phyloP scores from a whole-genome alignment of 2,888 invertebrate species.

The Lottia scabra region DNA sequence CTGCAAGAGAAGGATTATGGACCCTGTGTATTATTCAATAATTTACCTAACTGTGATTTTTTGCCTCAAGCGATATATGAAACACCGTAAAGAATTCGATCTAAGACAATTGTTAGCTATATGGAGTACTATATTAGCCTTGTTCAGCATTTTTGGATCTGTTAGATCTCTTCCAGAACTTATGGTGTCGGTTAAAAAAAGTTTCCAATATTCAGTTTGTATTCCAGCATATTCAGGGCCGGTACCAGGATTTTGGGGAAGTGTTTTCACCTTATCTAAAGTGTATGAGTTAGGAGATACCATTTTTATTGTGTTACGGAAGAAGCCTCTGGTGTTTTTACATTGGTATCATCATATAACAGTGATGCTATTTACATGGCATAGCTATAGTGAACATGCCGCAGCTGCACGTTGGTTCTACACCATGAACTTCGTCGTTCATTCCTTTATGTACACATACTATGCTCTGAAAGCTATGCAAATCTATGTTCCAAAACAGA shows the following conservation, averaged over 20 bases:
- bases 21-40: conserved; percentile 82
- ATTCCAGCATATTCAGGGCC: conserved; percentile 74
- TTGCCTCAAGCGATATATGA: conserved; percentile 94
- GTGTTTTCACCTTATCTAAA: conserved; percentile 96
- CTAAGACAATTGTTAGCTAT: conserved; percentile 86
- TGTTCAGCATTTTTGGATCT: conserved; percentile 92
- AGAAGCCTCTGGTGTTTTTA: conserved; percentile 72
- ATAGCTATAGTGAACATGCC: conserved; percentile 64
- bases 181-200: conserved; percentile 86
- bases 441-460: conserved; percentile 72
- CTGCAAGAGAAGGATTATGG: conserved; percentile 97
- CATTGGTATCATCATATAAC: conserved; percentile 73
- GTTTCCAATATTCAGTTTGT: conserved; percentile 95
- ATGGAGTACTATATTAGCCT: conserved; percentile 93
- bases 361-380: conserved; percentile 71
- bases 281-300: conserved; percentile 86
- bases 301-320: conserved; percentile 70
- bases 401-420: conserved; percentile 68
- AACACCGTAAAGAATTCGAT: conserved; percentile 89
- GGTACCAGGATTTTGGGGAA: conserved; percentile 97
- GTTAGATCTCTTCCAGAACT: conserved; percentile 92
- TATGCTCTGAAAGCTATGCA: conserved; percentile 70
- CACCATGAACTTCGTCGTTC: conserved; percentile 72
- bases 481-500: conserved; percentile 73
- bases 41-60: conserved; percentile 93